Conservation (phyloP, 2,113 vertebrate genomes). For the Myiagra hebetior region DNA sequence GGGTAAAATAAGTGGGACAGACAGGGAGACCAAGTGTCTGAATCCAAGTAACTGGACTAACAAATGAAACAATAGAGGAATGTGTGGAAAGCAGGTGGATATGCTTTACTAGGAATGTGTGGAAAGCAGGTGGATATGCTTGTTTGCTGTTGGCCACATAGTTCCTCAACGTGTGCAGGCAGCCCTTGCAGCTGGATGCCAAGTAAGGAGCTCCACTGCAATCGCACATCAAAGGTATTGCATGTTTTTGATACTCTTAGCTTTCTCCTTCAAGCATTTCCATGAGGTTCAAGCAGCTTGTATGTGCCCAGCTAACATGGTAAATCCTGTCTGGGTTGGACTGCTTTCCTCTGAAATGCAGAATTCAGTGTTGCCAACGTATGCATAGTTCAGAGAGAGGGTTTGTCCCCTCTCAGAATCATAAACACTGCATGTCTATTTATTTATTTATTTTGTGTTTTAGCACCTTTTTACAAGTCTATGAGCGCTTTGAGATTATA, state of each 20-base stretch:
- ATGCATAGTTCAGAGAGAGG: neutral
- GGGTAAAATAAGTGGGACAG: neutral
- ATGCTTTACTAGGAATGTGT: neutral
- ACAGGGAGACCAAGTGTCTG: neutral
- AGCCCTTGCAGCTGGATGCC: neutral
- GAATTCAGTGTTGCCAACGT: neutral
- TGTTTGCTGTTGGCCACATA: neutral
- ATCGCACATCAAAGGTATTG: neutral
- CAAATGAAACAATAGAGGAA: neutral
- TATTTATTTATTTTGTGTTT: conserved; percentile 46
- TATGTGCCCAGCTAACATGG: neutral
- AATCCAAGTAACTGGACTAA: neutral
- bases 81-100: neutral
- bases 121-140: neutral
- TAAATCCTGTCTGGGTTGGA: neutral
- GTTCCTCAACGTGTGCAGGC: neutral
- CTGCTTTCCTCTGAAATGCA: neutral
- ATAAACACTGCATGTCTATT: neutral
- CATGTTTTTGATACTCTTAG: neutral
- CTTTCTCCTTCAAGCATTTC: neutral
- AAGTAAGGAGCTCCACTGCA: neutral
- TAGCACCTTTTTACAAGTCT: conserved; percentile 22
- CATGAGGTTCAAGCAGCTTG: neutral
- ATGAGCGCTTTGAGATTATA: neutral
- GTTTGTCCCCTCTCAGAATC: neutral